Base-by-base conservation (phyloP, 2,888 invertebrate genomes). In the Opisthograptis luteolata region DNA sequence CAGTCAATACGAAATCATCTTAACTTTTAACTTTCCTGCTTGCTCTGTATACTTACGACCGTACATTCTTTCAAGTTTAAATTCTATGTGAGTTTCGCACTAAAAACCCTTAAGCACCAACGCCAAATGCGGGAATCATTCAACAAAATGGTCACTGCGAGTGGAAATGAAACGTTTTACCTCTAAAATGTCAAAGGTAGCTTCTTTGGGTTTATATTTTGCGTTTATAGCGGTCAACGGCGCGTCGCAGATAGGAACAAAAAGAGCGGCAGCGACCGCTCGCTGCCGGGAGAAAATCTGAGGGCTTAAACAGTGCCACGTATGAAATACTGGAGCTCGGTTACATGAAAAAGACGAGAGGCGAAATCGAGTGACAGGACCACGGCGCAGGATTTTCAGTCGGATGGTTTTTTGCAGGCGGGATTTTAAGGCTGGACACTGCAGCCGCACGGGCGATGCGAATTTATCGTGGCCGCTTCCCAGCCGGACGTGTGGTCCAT, bases 331-430 rank as follows among this genome's bases (percentile, higher is more conserved):
- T 86, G 76, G 82, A 76, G 84, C 83, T 87, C 84, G 86, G 87
- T 88, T 87, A 90, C 89, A 89, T 88, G 89, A 89, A 90, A 90
- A 88, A 90, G 89, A 90, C 86, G 87, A 86, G 82, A 83, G 84
- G 80, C 84, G 84, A 84, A 87, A 89, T 89, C 87, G 87, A 87
- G 87, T 87, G 87, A 89, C 89, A 84, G 86, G 76, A 81, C 83
- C 79, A 79, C 85, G 84, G 84, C 74, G 75, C 79, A 81, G 84
- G 86, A 84, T 85, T 87, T 89, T 85, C 81, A 79, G 81, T 80
- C 73, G 71, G 80, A 79, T 84, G 84, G 79, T 87, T 87, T 87
- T 89, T 88, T 87, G 80, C 80, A 73, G 81, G 64, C 73, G 68
- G 81, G 82, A 81, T 83, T 86, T 87, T 76, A 74, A 81, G 70